phyloP scores from a whole-genome alignment of 35 echinoderm and acorn worm species.

The Anneissia japonica region DNA sequence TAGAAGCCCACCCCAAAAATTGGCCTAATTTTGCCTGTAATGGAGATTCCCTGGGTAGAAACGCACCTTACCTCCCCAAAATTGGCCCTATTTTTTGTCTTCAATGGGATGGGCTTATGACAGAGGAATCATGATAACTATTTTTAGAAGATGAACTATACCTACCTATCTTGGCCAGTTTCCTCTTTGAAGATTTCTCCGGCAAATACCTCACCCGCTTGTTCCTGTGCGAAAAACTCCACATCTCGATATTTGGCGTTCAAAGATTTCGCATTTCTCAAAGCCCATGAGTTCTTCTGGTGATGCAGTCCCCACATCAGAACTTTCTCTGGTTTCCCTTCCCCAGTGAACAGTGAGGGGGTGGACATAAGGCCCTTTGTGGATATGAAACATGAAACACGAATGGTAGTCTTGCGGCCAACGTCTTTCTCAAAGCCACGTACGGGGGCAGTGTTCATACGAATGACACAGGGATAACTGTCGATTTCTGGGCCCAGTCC shows the following conservation, averaged over 20 bases:
- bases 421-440: constrained; percentile 43
- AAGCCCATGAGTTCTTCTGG: not conserved
- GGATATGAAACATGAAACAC: constrained; percentile 33
- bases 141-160: not conserved
- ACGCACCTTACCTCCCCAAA: too few relatives aligned
- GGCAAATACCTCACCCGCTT: not conserved
- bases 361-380: not conserved
- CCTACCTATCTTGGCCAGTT: not conserved
- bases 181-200: not conserved
- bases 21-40: too few relatives aligned
- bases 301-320: not conserved
- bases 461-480: constrained; percentile 35
- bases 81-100: too few relatives aligned
- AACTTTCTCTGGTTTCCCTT: not conserved
- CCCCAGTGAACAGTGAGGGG: not conserved
- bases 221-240: not conserved
- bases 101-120: too few relatives aligned
- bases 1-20: too few relatives aligned
- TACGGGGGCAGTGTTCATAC: constrained; percentile 51
- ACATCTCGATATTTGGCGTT: not conserved
- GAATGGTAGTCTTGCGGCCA: constrained; percentile 35
- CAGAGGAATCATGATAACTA: too few relatives aligned
- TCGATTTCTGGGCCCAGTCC: constrained; percentile 36
- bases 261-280: not conserved
- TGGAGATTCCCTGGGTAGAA: too few relatives aligned